A percentile compares a stretch with the other conserved stretches of the same genome.
Evolutionary conservation across 2,888 invertebrate species (phyloP).

Genomic region (Drosophila neonasuta): DNA sequence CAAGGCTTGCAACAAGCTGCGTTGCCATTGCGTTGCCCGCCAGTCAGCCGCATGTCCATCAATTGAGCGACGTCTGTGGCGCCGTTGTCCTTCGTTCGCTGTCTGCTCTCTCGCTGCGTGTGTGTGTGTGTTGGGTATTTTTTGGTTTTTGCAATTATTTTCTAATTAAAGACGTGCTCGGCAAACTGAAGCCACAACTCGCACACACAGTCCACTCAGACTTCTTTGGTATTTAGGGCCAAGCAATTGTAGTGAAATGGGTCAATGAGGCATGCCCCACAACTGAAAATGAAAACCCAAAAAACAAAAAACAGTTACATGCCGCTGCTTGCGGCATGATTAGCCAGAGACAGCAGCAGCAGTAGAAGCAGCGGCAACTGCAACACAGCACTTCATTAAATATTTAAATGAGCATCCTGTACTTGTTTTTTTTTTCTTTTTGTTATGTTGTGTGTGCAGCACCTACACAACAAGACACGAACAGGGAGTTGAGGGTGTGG

Average conservation of each 20-base stretch:
- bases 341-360: slow-evolving; percentile 50
- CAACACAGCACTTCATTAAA: slow-evolving; percentile 77
- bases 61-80: slow-evolving; percentile 63
- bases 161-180: slow-evolving; percentile 80
- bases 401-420: slow-evolving; percentile 79
- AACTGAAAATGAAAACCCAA: slow-evolving; percentile 54
- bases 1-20: slow-evolving; percentile 67
- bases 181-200: slow-evolving; percentile 44
- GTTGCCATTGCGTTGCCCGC: slow-evolving; percentile 46
- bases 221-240: background rate
- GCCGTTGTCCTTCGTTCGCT: slow-evolving; percentile 54
- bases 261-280: slow-evolving; percentile 51
- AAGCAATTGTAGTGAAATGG: slow-evolving; percentile 58
- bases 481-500: slow-evolving; percentile 22
- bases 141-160: slow-evolving; percentile 77
- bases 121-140: slow-evolving; percentile 29
- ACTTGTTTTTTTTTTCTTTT: slow-evolving; percentile 37
- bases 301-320: slow-evolving; percentile 63
- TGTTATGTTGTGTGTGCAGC: slow-evolving; percentile 36
- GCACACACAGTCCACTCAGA: slow-evolving; percentile 15
- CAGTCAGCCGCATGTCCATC: slow-evolving; percentile 74
- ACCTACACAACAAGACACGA: slow-evolving; percentile 62
- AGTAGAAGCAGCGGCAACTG: slow-evolving; percentile 32
- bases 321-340: slow-evolving; percentile 60
- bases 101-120: slow-evolving; percentile 4